Evolutionary conservation across 2,888 invertebrate genomes (phyloP), one percentile per base, ranked within the genome.

Genomic region (Leptopilina syphax): DNA sequence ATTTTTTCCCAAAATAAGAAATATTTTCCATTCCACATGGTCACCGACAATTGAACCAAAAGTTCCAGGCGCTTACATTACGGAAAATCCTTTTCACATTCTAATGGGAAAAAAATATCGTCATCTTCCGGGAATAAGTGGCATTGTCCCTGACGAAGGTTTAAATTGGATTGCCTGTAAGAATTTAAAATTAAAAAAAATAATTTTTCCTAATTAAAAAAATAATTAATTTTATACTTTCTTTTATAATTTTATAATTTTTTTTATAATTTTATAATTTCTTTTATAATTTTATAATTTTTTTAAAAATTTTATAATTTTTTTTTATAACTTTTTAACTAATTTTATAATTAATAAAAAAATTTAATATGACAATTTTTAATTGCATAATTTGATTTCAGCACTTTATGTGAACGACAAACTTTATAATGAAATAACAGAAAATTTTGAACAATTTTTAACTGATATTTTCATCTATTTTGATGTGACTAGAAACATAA

Each of bases 1-100:
- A 63, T 63, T 67, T 67, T n/a, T 67, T 67, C 12, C 13, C n/a
- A n/a, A 2, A 0, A 44, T 44, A 8, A n/a, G 18, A n/a, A 0
- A 4, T 3, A 13, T 67, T 67, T 67, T 67, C 7, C 5, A 44
- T 3, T 18, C 67, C 2, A 44, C 67, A 8, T 67, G 67, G 67
- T n/a, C 18, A 18, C 67, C 67, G 5, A 67, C 67, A 34, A 67
- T 44, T n/a, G 67, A 67, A 18, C 44, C 67, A 44, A 44, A 67
- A n/a, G 67, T 67, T 0, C 7, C 41, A 7, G 67, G 67, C n/a
- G 44, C 67, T 41, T 67, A 63, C 9, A 63, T 63, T 18, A 67
- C 8, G n/a, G 67, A 67, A 67, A 67, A 67, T 67, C 67, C 67
- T n/a, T 67, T 44, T 44, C n/a, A 67, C 3, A 1, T 67, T 41